phyloP scores from a whole-genome alignment of 2,888 invertebrate genomes.

The Malthinus seriepunctatus region DNA sequence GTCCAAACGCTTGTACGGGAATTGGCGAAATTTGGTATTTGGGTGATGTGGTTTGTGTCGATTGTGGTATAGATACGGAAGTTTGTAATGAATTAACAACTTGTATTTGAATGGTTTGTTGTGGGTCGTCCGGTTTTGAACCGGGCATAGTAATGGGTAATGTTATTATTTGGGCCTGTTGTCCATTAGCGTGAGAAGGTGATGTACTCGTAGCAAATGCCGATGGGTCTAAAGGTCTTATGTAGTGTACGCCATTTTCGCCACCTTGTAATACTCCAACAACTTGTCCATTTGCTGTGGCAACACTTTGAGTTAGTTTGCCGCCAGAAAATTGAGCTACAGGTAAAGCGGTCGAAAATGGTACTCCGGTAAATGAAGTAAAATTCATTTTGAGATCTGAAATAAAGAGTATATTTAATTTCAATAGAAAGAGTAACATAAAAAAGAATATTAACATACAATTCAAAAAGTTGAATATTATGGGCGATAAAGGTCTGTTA shows the following conservation, averaged over 20 bases:
- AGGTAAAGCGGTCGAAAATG: constrained; percentile 61
- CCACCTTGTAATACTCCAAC: constrained; percentile 71
- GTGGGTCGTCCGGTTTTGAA: constrained; percentile 74
- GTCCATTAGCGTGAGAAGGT: constrained; percentile 42
- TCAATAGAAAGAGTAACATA: not conserved
- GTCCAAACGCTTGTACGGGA: constrained; percentile 75
- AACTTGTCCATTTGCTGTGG: constrained; percentile 69
- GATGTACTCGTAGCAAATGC: constrained; percentile 51
- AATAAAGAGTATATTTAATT: not conserved
- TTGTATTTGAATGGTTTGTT: constrained; percentile 79
- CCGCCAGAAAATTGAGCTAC: constrained; percentile 65
- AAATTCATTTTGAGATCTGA: constrained; percentile 69
- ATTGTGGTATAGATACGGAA: constrained; percentile 46
- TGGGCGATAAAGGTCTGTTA: no score
- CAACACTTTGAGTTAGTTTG: constrained; percentile 73
- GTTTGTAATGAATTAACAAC: constrained; percentile 48
- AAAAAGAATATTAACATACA: not conserved
- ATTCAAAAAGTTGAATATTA: no score
- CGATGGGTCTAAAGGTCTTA: constrained; percentile 66
- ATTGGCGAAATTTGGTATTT: constrained; percentile 77
- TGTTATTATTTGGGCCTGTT: constrained; percentile 69
- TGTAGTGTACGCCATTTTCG: constrained; percentile 75
- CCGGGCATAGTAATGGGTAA: constrained; percentile 78
- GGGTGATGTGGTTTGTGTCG: constrained; percentile 61
- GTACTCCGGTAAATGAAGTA: constrained; percentile 69